phyloP scores from a whole-genome alignment of 2,797 vertebrate species.

The Meriones psammophilus region DNA sequence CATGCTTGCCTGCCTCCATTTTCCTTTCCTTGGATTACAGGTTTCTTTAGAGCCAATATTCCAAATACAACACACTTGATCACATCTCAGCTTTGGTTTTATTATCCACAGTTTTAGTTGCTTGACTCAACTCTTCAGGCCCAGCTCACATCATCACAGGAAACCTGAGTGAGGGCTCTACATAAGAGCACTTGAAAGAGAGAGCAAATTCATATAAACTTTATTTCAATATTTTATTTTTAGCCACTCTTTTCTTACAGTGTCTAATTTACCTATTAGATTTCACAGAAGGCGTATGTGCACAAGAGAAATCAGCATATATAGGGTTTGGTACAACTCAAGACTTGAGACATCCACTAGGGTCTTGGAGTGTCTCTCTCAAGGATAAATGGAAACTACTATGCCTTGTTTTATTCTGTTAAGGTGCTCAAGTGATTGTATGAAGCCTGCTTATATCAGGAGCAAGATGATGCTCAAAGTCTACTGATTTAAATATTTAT shows the following conservation, averaged over 20 bases:
- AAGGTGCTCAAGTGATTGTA: background rate
- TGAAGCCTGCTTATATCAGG: background rate
- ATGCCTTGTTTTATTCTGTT: background rate
- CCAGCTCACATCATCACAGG: no score
- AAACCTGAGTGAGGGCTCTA: background rate
- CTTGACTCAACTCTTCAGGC: background rate
- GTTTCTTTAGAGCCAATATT: background rate
- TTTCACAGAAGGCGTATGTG: background rate
- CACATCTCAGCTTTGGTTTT: background rate
- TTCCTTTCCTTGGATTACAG: background rate
- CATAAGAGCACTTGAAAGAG: background rate
- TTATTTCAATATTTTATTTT: background rate
- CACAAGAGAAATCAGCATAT: background rate
- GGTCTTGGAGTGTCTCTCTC: background rate
- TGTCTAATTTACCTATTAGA: background rate
- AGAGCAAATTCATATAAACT: background rate
- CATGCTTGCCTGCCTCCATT: background rate
- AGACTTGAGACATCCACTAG: background rate
- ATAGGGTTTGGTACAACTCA: no score
- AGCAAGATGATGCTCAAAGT: background rate
- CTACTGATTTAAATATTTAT: background rate
- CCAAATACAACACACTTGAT: background rate
- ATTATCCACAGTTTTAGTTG: no score
- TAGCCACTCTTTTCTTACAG: background rate
- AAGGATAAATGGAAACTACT: background rate